These are phyloP conservation scores for Cryptocephalus moraei DNA, from an alignment of 2,888 invertebrate species.

Conservation along the genomic window DNA sequence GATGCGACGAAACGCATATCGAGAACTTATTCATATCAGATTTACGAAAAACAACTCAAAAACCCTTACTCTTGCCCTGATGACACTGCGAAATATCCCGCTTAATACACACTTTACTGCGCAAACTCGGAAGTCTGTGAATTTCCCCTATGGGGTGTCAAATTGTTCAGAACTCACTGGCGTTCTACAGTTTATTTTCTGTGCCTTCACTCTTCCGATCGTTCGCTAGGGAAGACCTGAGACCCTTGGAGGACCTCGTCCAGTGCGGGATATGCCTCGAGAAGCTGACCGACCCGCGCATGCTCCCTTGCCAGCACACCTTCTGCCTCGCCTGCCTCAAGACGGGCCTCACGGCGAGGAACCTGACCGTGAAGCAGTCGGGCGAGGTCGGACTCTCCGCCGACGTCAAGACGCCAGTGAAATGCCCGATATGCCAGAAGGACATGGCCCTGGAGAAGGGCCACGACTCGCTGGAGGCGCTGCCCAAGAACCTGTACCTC, in stretches of 20 bases:
- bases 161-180: too few relatives aligned
- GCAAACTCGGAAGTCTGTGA: too few relatives aligned
- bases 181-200: too few relatives aligned
- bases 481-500: constrained; percentile 61
- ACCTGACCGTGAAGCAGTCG: constrained; percentile 9
- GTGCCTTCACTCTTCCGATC: neutral
- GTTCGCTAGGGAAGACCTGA: constrained; percentile 23
- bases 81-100: too few relatives aligned
- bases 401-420: constrained; percentile 2
- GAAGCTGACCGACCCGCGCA: constrained; percentile 46
- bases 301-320: constrained; percentile 58
- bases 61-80: too few relatives aligned
- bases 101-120: too few relatives aligned
- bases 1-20: too few relatives aligned
- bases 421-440: constrained; percentile 50
- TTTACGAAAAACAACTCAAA: too few relatives aligned
- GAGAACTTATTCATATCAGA: too few relatives aligned
- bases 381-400: neutral
- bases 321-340: constrained; percentile 52
- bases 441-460: constrained; percentile 40
- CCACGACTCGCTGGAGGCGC: constrained; percentile 41
- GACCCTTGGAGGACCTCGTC: constrained; percentile 48
- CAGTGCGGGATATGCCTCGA: constrained; percentile 52
- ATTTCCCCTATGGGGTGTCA: too few relatives aligned
- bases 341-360: constrained; percentile 32